Base-by-base conservation (phyloP, 2,797 vertebrate genomes). In the Lacerta bilineata region DNA sequence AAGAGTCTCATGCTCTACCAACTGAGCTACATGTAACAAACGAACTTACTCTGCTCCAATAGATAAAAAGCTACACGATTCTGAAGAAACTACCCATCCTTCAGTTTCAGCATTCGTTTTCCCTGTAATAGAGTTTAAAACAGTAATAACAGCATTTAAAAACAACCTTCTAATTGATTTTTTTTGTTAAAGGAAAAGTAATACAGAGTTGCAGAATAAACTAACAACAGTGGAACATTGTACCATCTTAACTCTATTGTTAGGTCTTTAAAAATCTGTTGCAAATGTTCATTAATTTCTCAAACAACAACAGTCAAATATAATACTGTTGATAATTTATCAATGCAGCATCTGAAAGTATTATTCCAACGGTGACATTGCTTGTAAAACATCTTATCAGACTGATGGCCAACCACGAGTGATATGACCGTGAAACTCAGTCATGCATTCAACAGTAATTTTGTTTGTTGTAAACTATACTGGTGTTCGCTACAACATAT, bases 31-130 rank as follows among this genome's bases (percentile, higher is more conserved):
- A 55, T 8, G 76, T 61, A 93, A 90, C 91, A 71, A 69, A 18
- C 2, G 79, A 86, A 97, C 98, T 96, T 96, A 99, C 98, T 97
- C 98, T 87, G 99, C 99, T 87, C 99, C 99, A 5, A 99, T 99
- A 90, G 99, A 99, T 97, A 99, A 98, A 97, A 99, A 99, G 95
- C 99, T 99, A 94, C 99, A 99, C 61, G 99, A 99, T 95, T 99
- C 99, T 5, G 99, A 99, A 41, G 99, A 99, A 86, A 99, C 98
- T 23, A 99, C 99, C 99, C 99, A 99, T 69, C 98, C 99, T 96
- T 99, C 99, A 0, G 98, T 98, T 95, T 99, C 98, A 90, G 95
- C 96, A 87, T 97, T 97, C 80, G 96, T 98, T 87, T 97, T 97
- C 75, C 96, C 98, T 99, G 93, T 93, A 95, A 96, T 77, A 86